Evolutionary conservation across 2,797 vertebrate species (phyloP).

Genomic region (Tenualosa thibaudeaui): DNA sequence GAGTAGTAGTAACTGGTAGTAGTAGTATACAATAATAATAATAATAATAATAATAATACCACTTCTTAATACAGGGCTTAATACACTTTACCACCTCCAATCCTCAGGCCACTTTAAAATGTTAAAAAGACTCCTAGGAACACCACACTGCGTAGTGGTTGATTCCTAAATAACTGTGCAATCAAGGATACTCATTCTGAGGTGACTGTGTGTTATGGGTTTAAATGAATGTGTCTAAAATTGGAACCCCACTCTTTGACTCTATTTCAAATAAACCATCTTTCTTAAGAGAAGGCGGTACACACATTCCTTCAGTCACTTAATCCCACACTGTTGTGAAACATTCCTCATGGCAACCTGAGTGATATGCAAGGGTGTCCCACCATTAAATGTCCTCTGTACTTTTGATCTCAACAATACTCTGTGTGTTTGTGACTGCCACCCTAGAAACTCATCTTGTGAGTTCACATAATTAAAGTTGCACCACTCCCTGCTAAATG

Average conservation of each 20-base stretch:
- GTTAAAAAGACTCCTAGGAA: constrained; percentile 25
- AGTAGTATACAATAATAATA: too few species aligned
- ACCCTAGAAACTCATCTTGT: constrained; percentile 31
- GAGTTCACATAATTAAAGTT: background rate
- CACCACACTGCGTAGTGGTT: constrained; percentile 46
- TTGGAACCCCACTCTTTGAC: constrained; percentile 52
- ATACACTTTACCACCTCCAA: too few species aligned
- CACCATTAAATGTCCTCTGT: constrained; percentile 33
- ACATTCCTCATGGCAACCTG: constrained; percentile 48
- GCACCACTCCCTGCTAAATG: constrained; percentile 33
- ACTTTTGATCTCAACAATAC: constrained; percentile 50
- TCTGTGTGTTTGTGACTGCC: constrained; percentile 46
- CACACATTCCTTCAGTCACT: constrained; percentile 40
- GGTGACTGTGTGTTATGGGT: constrained; percentile 65
- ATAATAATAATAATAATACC: too few species aligned
- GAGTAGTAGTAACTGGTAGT: too few species aligned
- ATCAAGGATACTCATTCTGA: constrained; percentile 59
- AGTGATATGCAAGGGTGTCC: constrained; percentile 40
- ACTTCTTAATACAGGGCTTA: too few species aligned
- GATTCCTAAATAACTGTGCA: constrained; percentile 64
- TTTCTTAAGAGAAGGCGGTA: constrained; percentile 49
- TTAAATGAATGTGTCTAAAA: constrained; percentile 69
- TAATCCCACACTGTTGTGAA: constrained; percentile 53
- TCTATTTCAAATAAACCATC: constrained; percentile 59
- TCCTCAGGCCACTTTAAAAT: background rate